Evolutionary conservation across 30 jellyfish, hydroid and myxozoan species (phyloP).

Genomic region (Aurelia aurita complex sp. Pacific): DNA sequence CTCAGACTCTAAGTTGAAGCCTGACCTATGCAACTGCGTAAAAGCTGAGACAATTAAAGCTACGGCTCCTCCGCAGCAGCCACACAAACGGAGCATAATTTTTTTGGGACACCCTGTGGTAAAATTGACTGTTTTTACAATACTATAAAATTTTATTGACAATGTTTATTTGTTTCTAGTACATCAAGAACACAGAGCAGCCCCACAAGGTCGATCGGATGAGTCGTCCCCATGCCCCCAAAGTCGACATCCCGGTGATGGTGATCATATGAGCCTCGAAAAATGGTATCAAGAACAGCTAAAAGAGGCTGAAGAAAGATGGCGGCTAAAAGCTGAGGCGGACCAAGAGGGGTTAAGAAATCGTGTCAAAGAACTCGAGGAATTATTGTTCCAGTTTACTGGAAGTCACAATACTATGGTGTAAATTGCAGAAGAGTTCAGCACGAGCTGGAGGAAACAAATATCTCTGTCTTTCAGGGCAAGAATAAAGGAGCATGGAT

Average conservation of each 20-base stretch:
- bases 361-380: constrained; percentile 74
- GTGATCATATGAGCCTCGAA: constrained; percentile 74
- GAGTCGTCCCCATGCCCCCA: constrained; percentile 70
- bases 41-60: too few species aligned
- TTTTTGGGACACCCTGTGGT: too few species aligned
- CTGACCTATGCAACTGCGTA: too few species aligned
- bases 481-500: too few species aligned
- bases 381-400: constrained; percentile 48
- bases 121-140: too few species aligned
- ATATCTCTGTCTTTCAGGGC: too few species aligned
- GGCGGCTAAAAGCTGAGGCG: constrained; percentile 65
- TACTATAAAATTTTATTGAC: too few species aligned
- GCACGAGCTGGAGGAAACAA: too few species aligned
- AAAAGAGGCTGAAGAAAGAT: constrained; percentile 73
- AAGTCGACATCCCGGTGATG: constrained; percentile 69
- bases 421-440: background rate
- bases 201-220: constrained; percentile 80
- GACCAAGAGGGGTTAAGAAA: constrained; percentile 56
- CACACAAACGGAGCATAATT: too few species aligned
- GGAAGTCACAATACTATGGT: constrained; percentile 78
- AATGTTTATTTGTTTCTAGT: constrained; percentile 4
- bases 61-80: too few species aligned
- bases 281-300: constrained; percentile 67
- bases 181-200: constrained; percentile 49
- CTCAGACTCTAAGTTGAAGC: too few species aligned